Evolutionary conservation across 2,888 invertebrate genomes (phyloP).

Genomic region (Tenthredo distinguenda): DNA sequence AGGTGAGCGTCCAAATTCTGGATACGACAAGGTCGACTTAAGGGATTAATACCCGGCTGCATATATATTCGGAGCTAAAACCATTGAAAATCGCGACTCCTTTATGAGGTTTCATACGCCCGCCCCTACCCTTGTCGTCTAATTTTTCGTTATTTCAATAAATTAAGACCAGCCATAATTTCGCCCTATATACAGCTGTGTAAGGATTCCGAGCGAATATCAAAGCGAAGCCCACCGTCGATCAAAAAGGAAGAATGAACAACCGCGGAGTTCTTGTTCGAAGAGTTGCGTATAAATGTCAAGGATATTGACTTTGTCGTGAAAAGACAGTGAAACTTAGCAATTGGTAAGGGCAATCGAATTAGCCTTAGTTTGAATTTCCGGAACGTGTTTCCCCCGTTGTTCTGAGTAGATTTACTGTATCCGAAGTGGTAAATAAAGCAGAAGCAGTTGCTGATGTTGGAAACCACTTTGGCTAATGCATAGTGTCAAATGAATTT

Average conservation of each 20-base stretch:
- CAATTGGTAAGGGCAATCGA: not conserved
- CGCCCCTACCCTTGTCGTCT: not conserved
- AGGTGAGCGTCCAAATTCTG: constrained; percentile 41
- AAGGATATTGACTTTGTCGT: not conserved
- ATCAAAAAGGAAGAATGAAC: not conserved
- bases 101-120: constrained; percentile 71
- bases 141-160: constrained; percentile 10
- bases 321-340: not conserved
- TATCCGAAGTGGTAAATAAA: not conserved
- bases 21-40: constrained; percentile 39
- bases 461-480: constrained; percentile 30
- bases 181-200: too few species aligned
- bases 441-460: constrained; percentile 1
- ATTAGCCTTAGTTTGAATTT: not conserved
- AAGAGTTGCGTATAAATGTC: not conserved
- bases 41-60: constrained; percentile 31
- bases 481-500: constrained; percentile 25
- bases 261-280: not conserved
- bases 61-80: constrained; percentile 4
- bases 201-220: not conserved
- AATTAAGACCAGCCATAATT: not conserved
- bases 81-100: constrained; percentile 76
- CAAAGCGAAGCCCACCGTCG: not conserved
- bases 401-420: not conserved
- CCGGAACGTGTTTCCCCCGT: not conserved